Conservation (phyloP, 2,797 vertebrate species). For the Buphagus erythrorhynchus region DNA sequence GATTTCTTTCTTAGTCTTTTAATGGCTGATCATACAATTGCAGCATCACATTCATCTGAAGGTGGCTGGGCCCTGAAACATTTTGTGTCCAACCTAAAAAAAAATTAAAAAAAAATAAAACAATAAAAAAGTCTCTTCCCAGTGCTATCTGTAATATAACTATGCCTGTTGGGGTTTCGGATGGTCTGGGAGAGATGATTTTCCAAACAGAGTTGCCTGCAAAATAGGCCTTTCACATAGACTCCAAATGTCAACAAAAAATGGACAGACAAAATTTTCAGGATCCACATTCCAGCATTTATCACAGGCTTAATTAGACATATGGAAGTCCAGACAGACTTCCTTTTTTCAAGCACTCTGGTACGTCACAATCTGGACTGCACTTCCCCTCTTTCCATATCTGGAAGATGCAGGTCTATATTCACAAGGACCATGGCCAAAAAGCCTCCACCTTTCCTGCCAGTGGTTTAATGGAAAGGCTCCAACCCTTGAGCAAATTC, state of each 20-base stretch:
- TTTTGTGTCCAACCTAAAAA: neutral
- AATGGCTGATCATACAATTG: neutral
- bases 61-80: neutral
- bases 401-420: neutral
- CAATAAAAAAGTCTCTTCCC: neutral
- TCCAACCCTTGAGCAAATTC: neutral
- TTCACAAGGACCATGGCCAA: neutral
- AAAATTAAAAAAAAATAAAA: no score
- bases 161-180: fast-evolving
- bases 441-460: neutral
- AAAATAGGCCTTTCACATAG: neutral
- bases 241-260: neutral
- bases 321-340: neutral
- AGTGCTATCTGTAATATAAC: neutral
- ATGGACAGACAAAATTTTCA: neutral
- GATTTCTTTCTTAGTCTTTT: neutral
- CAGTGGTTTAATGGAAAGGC: neutral
- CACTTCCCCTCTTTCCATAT: neutral
- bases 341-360: neutral
- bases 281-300: neutral
- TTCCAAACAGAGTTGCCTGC: neutral
- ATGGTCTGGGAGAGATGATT: neutral
- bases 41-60: neutral
- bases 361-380: neutral
- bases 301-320: neutral